Evolutionary conservation across 2,797 vertebrate species (phyloP), one percentile per base, ranked within the genome.

Genomic region (Myotis planiceps): DNA sequence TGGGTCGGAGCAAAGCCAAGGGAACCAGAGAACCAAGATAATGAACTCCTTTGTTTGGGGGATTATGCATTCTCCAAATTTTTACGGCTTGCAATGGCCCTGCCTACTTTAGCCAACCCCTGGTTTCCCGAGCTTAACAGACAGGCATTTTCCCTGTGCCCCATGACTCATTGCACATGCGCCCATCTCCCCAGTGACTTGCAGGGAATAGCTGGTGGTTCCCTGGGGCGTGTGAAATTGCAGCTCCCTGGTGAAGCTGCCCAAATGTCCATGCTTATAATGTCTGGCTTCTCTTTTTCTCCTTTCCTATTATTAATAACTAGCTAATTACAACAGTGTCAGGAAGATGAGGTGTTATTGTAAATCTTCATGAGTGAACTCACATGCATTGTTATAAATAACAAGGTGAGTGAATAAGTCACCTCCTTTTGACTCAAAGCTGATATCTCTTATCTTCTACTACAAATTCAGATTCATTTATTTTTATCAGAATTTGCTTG

Each of bases 401-500:
- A 88, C 3, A 60, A 55, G 2, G 27, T 37, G 18, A 39, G 53
- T 25, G 39, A 66, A 18, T 18, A 75, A 34, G 68, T 55, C 78
- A 37, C 58, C 58, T 49, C 27, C 75, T 86, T 88, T 58, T 69
- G 60, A 84, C 51, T 65, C 37, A 42, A 69, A 68, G n/a, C 14
- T 10, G 9, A 19, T 80, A 69, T 92, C 82, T 89, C 84, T 86
- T 60, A 19, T 72, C n/a, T 86, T 85, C 51, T 34, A 66, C 12
- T 74, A 65, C 76, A 90, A 45, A 88, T 94, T 92, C 87, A 92
- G 39, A 72, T 72, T 88, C 32, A n/a, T 93, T 78, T 60, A 45
- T 92, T 95, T 87, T 34, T 55, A 90, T 93, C 72, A 81, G 72
- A 90, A 90, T 74, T 88, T 92, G 86, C 93, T 88, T 74, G 25